A percentile compares a stretch with the other conserved stretches of the same genome.
These are phyloP conservation scores for Cardiocondyla obscurior DNA, from an alignment of 1,140 invertebrate species.

Conservation along the genomic window DNA sequence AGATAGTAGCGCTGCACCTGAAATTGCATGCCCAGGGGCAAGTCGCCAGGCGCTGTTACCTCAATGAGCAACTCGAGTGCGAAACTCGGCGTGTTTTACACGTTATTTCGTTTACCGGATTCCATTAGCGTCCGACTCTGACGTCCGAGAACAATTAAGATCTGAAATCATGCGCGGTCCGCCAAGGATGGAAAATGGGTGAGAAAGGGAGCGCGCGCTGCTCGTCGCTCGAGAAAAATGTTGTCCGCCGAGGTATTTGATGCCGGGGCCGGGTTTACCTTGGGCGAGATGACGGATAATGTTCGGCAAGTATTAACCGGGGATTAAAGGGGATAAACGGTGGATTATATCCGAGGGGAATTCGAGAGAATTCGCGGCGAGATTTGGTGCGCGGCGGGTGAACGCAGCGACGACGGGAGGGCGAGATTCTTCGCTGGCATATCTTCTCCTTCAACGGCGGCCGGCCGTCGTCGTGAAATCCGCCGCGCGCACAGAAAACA, in stretches of 20 bases:
- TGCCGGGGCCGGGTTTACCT: background rate
- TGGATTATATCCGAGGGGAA: background rate
- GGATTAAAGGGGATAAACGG: constrained; percentile 12
- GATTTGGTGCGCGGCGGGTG: background rate
- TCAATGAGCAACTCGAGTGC: background rate
- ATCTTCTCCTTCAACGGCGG: constrained; percentile 3
- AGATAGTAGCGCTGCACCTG: constrained; percentile 40
- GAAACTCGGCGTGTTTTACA: background rate
- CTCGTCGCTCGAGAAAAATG: background rate
- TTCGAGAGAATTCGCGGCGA: background rate
- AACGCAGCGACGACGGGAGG: background rate
- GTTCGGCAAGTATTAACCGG: background rate
- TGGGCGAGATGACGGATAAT: background rate
- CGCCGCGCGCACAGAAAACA: constrained; percentile 77
- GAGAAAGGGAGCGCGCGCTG: background rate
- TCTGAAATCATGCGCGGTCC: background rate
- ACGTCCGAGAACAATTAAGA: background rate
- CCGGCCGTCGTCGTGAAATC: constrained; percentile 27
- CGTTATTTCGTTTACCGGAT: background rate
- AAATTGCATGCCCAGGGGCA: constrained; percentile 52
- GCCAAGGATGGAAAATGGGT: background rate
- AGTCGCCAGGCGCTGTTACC: background rate
- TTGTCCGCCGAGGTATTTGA: background rate
- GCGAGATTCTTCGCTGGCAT: background rate
- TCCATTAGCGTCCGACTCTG: background rate